Base-by-base conservation (phyloP, 2,888 invertebrate genomes). In the Stramonita haemastoma region DNA sequence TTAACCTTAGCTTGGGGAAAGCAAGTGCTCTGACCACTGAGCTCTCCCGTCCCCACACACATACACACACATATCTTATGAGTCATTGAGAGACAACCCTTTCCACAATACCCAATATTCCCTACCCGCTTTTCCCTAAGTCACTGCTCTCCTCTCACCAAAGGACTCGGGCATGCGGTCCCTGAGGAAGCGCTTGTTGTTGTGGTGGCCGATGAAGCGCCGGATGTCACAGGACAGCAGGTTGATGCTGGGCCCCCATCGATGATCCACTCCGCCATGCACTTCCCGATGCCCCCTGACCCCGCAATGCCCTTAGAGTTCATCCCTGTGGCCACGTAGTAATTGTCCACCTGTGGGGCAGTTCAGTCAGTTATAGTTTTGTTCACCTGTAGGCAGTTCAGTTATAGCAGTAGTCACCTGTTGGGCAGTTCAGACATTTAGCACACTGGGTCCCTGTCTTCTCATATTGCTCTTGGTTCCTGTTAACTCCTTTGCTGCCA, bases 241-340 rank as follows among this genome's bases (percentile, higher is more conserved):
- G 95, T 99, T 98, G 92, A 98, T 97, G 57, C 97, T 97, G 0
- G 98, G 97, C 91, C 97, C 0, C 98, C 98, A 91, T 98, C 97
- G 0, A 98, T 97, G 84, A 99, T 98, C 95, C 98, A 97, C 95
- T 99, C 98, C 0, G 98, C 98, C 0, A 98, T 97, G 0, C 98
- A 97, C 94, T 98, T 97, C 0, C 99, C 99, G n/a, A 99, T 98
- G 8, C 99, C 99, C 0, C 99, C 99, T 0, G 99, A 98, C 17
- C 98, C 98, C 0, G 98, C 98, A 86, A 99, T 98, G n/a, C 99
- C 99, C 60, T 98, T 98, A 0, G 99, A 98, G 96, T 98, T 98
- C 98, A 99, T 98, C 4, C 99, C 99, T 77, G 99, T 98, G 0
- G 99, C 98, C 79, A 99, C 97, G 95, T 97, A 97, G 95, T 99